Percentiles rank a stretch among this genome's conserved stretches.
Evolutionary conservation across 2,888 invertebrate species (phyloP).

Genomic region (Andrena camellia): DNA sequence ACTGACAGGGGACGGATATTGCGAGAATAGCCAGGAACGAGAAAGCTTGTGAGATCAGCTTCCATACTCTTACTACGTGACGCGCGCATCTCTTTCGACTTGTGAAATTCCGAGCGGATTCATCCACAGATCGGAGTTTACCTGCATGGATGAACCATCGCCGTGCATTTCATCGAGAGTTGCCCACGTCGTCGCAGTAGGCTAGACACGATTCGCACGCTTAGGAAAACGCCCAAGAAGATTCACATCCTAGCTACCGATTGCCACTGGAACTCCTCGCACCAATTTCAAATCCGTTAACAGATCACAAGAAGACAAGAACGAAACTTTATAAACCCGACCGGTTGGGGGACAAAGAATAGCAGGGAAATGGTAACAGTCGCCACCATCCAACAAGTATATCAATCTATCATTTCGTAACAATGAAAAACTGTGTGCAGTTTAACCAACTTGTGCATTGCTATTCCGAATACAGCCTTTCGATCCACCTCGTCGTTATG

Average conservation of each 20-base stretch:
- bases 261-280: background rate
- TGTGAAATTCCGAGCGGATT: background rate
- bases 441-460: background rate
- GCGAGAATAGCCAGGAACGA: conserved; percentile 14
- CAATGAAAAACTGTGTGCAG: background rate
- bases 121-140: background rate
- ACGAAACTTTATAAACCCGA: too few species aligned
- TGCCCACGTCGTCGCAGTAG: background rate
- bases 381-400: background rate
- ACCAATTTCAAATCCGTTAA: background rate
- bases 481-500: background rate
- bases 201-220: background rate
- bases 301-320: background rate
- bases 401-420: background rate
- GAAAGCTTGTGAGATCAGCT: background rate
- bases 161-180: background rate
- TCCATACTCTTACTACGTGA: background rate
- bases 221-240: background rate
- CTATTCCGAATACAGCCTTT: background rate
- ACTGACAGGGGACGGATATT: conserved; percentile 52
- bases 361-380: background rate
- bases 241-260: background rate
- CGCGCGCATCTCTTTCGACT: background rate
- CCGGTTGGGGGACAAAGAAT: background rate
- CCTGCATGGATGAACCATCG: background rate